Evolutionary conservation across 2,113 vertebrate genomes (phyloP).

Genomic region (Malurus cyaneus): DNA sequence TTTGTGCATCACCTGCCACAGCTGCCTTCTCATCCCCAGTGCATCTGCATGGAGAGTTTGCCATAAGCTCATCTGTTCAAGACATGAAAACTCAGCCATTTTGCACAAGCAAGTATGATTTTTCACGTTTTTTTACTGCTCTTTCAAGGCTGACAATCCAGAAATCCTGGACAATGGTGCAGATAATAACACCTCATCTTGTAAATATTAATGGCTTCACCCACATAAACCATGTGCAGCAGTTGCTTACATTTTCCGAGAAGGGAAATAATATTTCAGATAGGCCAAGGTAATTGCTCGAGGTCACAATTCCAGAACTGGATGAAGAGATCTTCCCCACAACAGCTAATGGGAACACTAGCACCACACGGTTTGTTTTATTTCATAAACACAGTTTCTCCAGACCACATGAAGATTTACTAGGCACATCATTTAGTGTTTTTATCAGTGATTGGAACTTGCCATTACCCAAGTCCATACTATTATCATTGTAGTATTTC

Average conservation of each 20-base stretch:
- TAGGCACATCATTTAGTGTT: background rate
- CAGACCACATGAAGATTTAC: background rate
- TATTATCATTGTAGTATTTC: fast-evolving
- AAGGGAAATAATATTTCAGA: background rate
- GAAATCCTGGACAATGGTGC: background rate
- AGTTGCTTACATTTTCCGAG: background rate
- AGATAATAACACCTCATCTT: background rate
- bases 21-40: background rate
- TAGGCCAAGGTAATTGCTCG: background rate
- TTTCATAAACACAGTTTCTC: background rate
- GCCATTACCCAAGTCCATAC: background rate
- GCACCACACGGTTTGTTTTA: background rate
- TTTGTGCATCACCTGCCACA: background rate
- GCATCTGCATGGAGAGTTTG: background rate
- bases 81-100: background rate
- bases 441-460: too few relatives aligned
- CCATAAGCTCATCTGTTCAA: background rate
- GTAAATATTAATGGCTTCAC: background rate
- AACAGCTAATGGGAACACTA: background rate
- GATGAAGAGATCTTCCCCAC: background rate
- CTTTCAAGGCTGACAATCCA: background rate
- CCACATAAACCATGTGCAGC: fast-evolving
- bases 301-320: background rate
- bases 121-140: background rate
- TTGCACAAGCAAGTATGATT: background rate